Base-by-base conservation (phyloP, 1,140 invertebrate species). In the Neomicropteryx cornuta region DNA sequence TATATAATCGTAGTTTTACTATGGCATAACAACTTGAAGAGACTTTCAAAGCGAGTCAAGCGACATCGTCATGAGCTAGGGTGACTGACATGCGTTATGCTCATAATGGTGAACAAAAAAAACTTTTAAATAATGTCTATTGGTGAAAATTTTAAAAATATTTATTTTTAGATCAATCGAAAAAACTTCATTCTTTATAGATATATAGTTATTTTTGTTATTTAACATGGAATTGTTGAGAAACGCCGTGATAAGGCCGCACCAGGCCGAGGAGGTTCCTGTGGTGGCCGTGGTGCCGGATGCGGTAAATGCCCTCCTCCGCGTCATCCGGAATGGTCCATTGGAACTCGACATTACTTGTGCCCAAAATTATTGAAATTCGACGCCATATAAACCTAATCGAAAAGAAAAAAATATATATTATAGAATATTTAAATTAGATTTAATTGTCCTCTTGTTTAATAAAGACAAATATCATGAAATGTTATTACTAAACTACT, bases 161-260 rank as follows among this genome's bases (percentile, higher is more conserved):
- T n/a, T n/a, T n/a, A n/a, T n/a, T n/a, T n/a, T n/a, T n/a, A n/a
- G n/a, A n/a, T n/a, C n/a, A n/a, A n/a, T n/a, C n/a, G n/a, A n/a
- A n/a, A n/a, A n/a, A n/a, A n/a, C n/a, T n/a, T n/a, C n/a, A n/a
- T n/a, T n/a, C n/a, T n/a, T n/a, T n/a, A n/a, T n/a, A n/a, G n/a
- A n/a, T n/a, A n/a, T n/a, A n/a, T n/a, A n/a, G n/a, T n/a, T n/a
- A n/a, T n/a, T n/a, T n/a, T n/a, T n/a, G n/a, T n/a, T n/a, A n/a
- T n/a, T n/a, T n/a, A n/a, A 87, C 79, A 45, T 73, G 62, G 46
- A 88, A 87, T 11, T 62, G 56, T 27, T 75, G 65, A 3, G 74
- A 69, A 22, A 72, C 66, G 3, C 84, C 84, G 43, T 72, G 62
- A 50, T 87, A 87, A 3, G 75, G 70, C 50, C 75, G 78, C n/a